Percentiles rank a stretch among this genome's conserved stretches.
These are phyloP conservation scores for Amphilophus citrinellus DNA, from an alignment of 2,113 vertebrate species.

Conservation along the genomic window DNA sequence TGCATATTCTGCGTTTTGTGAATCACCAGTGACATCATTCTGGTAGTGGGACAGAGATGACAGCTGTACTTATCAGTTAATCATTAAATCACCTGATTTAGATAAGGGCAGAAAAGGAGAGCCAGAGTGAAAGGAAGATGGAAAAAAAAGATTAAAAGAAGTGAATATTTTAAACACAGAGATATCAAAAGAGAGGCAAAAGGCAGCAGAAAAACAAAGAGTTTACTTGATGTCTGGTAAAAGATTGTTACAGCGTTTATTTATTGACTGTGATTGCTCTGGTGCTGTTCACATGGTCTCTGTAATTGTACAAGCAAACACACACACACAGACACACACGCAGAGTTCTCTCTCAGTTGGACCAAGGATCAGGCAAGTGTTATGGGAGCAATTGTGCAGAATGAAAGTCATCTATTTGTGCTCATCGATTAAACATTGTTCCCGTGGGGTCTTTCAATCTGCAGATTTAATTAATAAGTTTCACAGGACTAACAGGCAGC, in stretches of 20 bases:
- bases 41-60: slow-evolving; percentile 17
- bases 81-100: slow-evolving; percentile 33
- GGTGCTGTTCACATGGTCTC: slow-evolving; percentile 13
- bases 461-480: slow-evolving; percentile 74
- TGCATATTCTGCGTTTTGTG: slow-evolving; percentile 30
- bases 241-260: slow-evolving; percentile 23
- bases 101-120: neutral
- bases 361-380: slow-evolving; percentile 7
- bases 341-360: slow-evolving; percentile 13
- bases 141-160: neutral
- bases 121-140: neutral
- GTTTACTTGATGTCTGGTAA: neutral
- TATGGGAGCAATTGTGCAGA: slow-evolving; percentile 37
- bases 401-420: slow-evolving; percentile 72
- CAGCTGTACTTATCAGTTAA: slow-evolving; percentile 7
- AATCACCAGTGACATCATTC: neutral
- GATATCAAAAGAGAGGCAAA: neutral
- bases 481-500: slow-evolving; percentile 59
- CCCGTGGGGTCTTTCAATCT: slow-evolving; percentile 63
- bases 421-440: slow-evolving; percentile 71
- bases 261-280: slow-evolving; percentile 36
- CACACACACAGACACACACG: neutral
- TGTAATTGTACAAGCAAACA: slow-evolving; percentile 29
- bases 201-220: slow-evolving; percentile 19
- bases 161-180: neutral